Evolutionary conservation across 2,113 vertebrate genomes (phyloP).

Genomic region (Pseudorasbora parva): DNA sequence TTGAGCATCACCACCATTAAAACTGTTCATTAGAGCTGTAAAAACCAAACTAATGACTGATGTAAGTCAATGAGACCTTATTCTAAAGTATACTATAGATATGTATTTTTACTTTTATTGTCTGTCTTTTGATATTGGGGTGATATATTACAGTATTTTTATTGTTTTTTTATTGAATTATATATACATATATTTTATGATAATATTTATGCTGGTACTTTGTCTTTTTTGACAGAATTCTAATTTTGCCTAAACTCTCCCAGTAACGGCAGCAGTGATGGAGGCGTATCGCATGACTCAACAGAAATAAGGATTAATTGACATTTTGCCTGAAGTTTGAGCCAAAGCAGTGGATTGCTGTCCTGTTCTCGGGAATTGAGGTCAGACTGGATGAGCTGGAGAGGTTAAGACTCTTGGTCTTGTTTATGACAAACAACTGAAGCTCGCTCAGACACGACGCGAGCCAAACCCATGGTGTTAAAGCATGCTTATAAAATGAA

Average conservation of each 20-base stretch:
- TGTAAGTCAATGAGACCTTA: no score
- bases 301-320: background rate
- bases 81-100: no score
- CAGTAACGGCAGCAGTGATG: background rate
- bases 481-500: conserved; percentile 9
- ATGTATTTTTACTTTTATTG: no score
- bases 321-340: background rate
- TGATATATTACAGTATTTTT: no score
- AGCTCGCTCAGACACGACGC: background rate
- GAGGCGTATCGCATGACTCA: background rate
- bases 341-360: background rate
- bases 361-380: background rate
- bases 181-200: no score
- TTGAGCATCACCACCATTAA: no score
- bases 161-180: no score
- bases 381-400: background rate
- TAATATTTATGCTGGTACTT: no score
- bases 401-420: background rate
- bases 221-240: background rate
- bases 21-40: no score
- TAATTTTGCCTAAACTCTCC: background rate
- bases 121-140: no score
- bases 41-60: no score
- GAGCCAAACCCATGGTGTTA: background rate
- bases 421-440: conserved; percentile 1